Evolutionary conservation across 1,140 invertebrate genomes (phyloP).

Genomic region (Drosophila mayri): DNA sequence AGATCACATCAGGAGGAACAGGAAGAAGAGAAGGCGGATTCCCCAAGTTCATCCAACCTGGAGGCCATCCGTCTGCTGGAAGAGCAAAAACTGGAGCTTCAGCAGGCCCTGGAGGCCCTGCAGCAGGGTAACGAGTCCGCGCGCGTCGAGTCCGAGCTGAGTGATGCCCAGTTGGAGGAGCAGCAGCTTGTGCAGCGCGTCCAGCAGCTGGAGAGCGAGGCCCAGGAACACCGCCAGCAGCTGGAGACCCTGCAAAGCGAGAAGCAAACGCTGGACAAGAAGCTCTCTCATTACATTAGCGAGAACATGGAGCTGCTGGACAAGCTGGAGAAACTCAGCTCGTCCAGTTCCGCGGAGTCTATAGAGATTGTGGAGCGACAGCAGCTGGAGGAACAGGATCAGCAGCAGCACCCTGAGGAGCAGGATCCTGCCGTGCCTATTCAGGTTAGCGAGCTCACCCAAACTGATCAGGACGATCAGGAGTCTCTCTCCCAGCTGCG

Average conservation of each 20-base stretch:
- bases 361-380: constrained; percentile 89
- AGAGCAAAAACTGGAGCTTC: constrained; percentile 72
- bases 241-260: constrained; percentile 86
- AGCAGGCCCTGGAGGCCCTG: constrained; percentile 60
- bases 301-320: constrained; percentile 89
- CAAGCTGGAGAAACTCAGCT: constrained; percentile 89
- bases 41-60: constrained; percentile 35
- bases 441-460: constrained; percentile 71
- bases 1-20: constrained; percentile 33
- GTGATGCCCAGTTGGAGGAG: constrained; percentile 88
- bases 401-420: constrained; percentile 34
- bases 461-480: constrained; percentile 83
- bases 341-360: constrained; percentile 89
- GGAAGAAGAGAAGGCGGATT: neutral
- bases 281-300: constrained; percentile 88
- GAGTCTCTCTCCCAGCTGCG: constrained; percentile 86
- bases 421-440: constrained; percentile 53
- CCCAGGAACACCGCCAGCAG: constrained; percentile 85
- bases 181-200: constrained; percentile 85
- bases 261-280: constrained; percentile 86
- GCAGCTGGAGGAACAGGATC: constrained; percentile 85
- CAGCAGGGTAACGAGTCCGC: constrained; percentile 67
- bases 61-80: constrained; percentile 73
- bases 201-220: constrained; percentile 86
- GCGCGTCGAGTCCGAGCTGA: constrained; percentile 89